These are phyloP conservation scores for Microcebus griseorufus DNA, from an alignment of 2,113 vertebrate species.

Conservation along the genomic window DNA sequence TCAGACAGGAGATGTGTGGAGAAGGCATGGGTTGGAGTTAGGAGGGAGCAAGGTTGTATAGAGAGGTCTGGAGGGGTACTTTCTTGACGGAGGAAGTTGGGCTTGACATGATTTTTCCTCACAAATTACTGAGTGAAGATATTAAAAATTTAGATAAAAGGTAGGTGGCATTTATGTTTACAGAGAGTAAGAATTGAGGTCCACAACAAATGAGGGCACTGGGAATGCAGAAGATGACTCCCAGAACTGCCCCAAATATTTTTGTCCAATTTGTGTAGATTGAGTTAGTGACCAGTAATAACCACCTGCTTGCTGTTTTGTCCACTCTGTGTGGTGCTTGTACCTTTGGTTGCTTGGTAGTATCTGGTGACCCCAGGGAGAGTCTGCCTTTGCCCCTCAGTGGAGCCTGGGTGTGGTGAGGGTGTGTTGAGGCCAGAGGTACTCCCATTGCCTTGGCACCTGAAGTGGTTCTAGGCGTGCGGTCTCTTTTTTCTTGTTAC, in stretches of 20 bases:
- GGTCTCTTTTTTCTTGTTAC: background rate
- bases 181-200: background rate
- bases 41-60: background rate
- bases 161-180: background rate
- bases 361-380: background rate
- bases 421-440: background rate
- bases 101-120: background rate
- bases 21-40: background rate
- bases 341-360: background rate
- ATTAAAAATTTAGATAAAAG: background rate
- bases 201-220: background rate
- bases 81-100: background rate
- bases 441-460: background rate
- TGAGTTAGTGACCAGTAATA: background rate
- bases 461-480: background rate
- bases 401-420: background rate
- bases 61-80: background rate
- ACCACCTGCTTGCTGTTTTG: background rate
- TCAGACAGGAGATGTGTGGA: background rate
- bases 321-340: background rate
- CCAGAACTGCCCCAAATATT: background rate
- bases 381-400: background rate
- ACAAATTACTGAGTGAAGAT: background rate
- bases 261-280: background rate
- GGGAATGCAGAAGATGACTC: background rate